Evolutionary conservation across 1,140 invertebrate species (phyloP).

Genomic region (Lysiphlebus fabarum): DNA sequence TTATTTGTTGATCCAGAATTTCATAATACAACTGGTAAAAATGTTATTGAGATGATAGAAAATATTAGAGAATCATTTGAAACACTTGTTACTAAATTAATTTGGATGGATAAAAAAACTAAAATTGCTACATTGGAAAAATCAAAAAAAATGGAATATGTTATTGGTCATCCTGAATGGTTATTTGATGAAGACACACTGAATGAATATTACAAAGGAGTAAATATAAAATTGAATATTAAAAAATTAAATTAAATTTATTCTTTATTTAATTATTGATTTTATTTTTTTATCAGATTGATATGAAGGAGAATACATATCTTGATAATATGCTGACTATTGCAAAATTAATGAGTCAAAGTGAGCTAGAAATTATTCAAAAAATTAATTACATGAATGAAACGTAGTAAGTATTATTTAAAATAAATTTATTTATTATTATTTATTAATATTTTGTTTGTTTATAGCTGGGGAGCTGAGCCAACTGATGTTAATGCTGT

Average conservation of each 20-base stretch:
- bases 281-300: slow-evolving; percentile 43
- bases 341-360: slow-evolving; percentile 35
- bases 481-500: slow-evolving; percentile 74
- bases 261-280: not conserved
- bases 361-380: slow-evolving; percentile 34
- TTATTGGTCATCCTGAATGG: slow-evolving; percentile 79
- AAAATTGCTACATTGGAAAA: slow-evolving; percentile 73
- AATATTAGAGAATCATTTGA: slow-evolving; percentile 77
- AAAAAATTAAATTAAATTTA: not conserved
- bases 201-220: slow-evolving; percentile 64
- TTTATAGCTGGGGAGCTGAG: slow-evolving; percentile 63
- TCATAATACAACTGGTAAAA: slow-evolving; percentile 31
- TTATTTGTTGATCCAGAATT: slow-evolving; percentile 45
- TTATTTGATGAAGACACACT: slow-evolving; percentile 63
- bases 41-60: slow-evolving; percentile 53
- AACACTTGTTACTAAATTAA: slow-evolving; percentile 63
- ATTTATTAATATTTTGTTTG: not conserved
- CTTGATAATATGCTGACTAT: slow-evolving; percentile 65
- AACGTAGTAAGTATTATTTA: slow-evolving; percentile 35
- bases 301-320: slow-evolving; percentile 55
- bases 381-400: slow-evolving; percentile 43
- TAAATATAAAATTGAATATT: slow-evolving; percentile 42
- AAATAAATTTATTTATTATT: not conserved
- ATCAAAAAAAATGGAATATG: slow-evolving; percentile 68
- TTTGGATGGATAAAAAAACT: slow-evolving; percentile 84